Conservation (phyloP, 2,888 invertebrate species). For the Toxonevra muliebris region DNA sequence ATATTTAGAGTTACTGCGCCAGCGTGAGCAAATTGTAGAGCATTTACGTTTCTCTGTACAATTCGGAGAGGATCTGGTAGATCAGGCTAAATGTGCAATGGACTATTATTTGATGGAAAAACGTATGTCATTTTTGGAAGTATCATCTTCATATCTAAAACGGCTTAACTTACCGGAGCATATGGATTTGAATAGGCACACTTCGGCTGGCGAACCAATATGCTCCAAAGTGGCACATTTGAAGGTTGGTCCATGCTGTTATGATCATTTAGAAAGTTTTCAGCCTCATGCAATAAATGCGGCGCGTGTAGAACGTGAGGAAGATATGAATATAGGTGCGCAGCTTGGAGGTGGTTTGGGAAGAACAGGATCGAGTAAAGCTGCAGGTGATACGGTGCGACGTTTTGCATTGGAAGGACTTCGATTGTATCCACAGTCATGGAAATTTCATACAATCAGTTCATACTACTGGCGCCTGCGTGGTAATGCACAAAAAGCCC, state of each 20-base stretch:
- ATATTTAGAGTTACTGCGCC: slow-evolving; percentile 55
- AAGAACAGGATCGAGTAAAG: slow-evolving; percentile 16
- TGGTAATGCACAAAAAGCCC: slow-evolving; percentile 58
- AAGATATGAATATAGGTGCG: slow-evolving; percentile 47
- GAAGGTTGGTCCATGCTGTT: slow-evolving; percentile 50
- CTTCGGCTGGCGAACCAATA: slow-evolving; percentile 43
- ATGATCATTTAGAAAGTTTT: slow-evolving; percentile 57
- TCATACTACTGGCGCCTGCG: slow-evolving; percentile 63
- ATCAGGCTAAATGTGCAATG: slow-evolving; percentile 60
- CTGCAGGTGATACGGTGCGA: slow-evolving; percentile 50
- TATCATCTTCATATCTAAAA: slow-evolving; percentile 43
- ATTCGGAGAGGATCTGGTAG: slow-evolving; percentile 59
- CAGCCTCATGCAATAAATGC: slow-evolving; percentile 44
- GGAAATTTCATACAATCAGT: slow-evolving; percentile 60
- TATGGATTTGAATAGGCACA: slow-evolving; percentile 37
- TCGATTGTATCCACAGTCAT: slow-evolving; percentile 53
- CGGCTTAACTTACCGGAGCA: slow-evolving; percentile 55
- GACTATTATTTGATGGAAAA: slow-evolving; percentile 56
- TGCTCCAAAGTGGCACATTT: slow-evolving; percentile 48
- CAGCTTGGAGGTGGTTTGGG: slow-evolving; percentile 14
- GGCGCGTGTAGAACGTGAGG: slow-evolving; percentile 55
- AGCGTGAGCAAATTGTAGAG: slow-evolving; percentile 59
- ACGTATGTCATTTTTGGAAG: slow-evolving; percentile 54
- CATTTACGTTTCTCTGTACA: slow-evolving; percentile 59
- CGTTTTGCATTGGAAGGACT: slow-evolving; percentile 51